Conservation (phyloP, 2,888 invertebrate species). For the Mesochorus sp. region DNA sequence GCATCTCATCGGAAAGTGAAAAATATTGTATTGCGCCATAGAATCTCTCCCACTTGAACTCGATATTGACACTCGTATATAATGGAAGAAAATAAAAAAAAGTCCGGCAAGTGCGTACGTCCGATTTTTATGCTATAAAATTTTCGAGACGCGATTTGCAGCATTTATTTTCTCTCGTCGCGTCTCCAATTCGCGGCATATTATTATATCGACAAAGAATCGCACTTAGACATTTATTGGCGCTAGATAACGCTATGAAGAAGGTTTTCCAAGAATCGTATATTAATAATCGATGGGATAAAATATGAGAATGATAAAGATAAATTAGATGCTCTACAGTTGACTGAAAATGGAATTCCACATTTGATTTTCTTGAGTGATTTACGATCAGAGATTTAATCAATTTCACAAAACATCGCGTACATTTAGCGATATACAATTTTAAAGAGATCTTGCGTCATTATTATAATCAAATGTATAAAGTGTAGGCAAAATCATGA, state of each 20-base stretch:
- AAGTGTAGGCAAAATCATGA: too few relatives aligned
- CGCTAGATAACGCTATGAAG: slow-evolving; percentile 48
- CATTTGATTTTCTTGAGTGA: too few relatives aligned
- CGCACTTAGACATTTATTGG: slow-evolving; percentile 31
- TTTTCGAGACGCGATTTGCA: slow-evolving; percentile 31
- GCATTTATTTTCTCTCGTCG: slow-evolving; percentile 1
- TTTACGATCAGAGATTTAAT: too few relatives aligned
- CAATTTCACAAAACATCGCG: too few relatives aligned
- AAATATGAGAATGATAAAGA: neutral
- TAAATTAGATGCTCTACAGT: neutral
- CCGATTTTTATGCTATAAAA: slow-evolving; percentile 51
- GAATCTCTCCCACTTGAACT: slow-evolving; percentile 17
- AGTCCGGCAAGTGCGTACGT: slow-evolving; percentile 44
- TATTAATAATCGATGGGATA: slow-evolving; percentile 45
- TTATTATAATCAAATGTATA: too few relatives aligned
- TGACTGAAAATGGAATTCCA: too few relatives aligned
- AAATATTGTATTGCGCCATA: slow-evolving; percentile 36
- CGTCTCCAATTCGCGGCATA: slow-evolving; percentile 41
- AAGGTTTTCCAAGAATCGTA: slow-evolving; percentile 31
- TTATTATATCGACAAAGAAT: slow-evolving; percentile 57
- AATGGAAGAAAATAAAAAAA: slow-evolving; percentile 25
- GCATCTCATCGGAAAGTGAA: slow-evolving; percentile 18
- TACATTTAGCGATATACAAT: too few relatives aligned
- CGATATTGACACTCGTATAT: slow-evolving; percentile 7
- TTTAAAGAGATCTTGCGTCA: too few relatives aligned